Evolutionary conservation across 2,888 invertebrate species (phyloP).

Genomic region (Drosophila limbata): DNA sequence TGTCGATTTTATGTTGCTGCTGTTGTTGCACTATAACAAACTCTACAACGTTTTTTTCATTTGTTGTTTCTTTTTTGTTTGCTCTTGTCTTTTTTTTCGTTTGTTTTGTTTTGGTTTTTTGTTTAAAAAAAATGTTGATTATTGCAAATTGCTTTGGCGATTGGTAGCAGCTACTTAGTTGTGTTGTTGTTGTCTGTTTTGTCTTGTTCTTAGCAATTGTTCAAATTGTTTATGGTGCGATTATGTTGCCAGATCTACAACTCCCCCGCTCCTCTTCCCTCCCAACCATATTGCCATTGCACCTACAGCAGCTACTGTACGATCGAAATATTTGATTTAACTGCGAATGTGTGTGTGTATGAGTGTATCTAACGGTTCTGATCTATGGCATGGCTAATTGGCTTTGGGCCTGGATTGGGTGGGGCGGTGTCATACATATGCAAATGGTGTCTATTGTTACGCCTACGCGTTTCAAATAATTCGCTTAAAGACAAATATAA

Average conservation of each 20-base stretch:
- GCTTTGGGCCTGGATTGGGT: conserved; percentile 41
- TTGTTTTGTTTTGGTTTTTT: conserved; percentile 42
- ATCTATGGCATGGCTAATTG: conserved; percentile 77
- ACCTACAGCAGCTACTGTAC: conserved; percentile 39
- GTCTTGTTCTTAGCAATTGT: conserved; percentile 75
- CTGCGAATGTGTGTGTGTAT: conserved; percentile 27
- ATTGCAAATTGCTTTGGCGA: conserved; percentile 82
- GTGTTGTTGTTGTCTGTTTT: conserved; percentile 54
- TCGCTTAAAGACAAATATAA: conserved; percentile 28
- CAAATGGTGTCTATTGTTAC: conserved; percentile 77
- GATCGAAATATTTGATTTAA: conserved; percentile 35
- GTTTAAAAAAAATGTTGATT: conserved; percentile 77
- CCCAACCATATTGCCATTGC: neutral
- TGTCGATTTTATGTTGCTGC: conserved; percentile 74
- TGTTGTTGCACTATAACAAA: conserved; percentile 56
- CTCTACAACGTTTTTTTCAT: conserved; percentile 55
- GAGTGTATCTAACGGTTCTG: conserved; percentile 58
- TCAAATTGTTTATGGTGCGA: conserved; percentile 77
- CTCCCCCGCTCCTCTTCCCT: neutral
- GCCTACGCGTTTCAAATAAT: conserved; percentile 57
- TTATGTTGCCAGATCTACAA: conserved; percentile 66
- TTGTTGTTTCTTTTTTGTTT: conserved; percentile 39
- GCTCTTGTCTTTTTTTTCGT: conserved; percentile 44
- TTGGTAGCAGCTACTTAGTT: conserved; percentile 81
- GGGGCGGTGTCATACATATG: conserved; percentile 44